These are phyloP conservation scores for Percina caprodes DNA, from an alignment of 2,113 vertebrate genomes.

Conservation along the genomic window DNA sequence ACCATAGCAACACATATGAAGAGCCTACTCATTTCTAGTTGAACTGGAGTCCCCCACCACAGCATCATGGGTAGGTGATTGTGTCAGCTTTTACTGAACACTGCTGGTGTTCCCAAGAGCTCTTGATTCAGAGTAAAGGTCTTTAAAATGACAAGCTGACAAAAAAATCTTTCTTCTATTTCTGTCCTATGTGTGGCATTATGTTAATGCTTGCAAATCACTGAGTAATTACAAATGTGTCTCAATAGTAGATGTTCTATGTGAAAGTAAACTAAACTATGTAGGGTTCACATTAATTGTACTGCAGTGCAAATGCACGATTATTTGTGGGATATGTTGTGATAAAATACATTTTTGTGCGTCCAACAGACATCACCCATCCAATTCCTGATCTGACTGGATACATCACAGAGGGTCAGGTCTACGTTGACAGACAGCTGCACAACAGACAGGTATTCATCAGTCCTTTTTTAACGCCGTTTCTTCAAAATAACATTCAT, in stretches of 20 bases:
- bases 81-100: conserved; percentile 47
- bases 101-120: conserved; percentile 22
- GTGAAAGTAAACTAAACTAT: not conserved
- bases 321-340: not conserved
- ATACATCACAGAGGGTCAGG: conserved; percentile 89
- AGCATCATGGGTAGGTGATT: conserved; percentile 39
- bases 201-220: not conserved
- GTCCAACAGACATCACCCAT: conserved; percentile 86
- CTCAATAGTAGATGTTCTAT: not conserved
- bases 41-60: conserved; percentile 55
- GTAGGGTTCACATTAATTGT: not conserved
- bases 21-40: conserved; percentile 57
- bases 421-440: conserved; percentile 87
- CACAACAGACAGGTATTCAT: conserved; percentile 87
- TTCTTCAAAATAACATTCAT: not conserved
- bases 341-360: not conserved
- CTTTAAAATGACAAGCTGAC: conserved; percentile 13
- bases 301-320: not conserved
- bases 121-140: conserved; percentile 33
- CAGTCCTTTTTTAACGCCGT: not conserved
- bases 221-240: not conserved
- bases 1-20: conserved; percentile 74
- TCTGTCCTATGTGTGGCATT: not conserved
- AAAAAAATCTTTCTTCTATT: not conserved
- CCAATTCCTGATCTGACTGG: conserved; percentile 89